These are phyloP conservation scores for Emmelina monodactyla DNA, from an alignment of 2,888 invertebrate species.

Conservation along the genomic window DNA sequence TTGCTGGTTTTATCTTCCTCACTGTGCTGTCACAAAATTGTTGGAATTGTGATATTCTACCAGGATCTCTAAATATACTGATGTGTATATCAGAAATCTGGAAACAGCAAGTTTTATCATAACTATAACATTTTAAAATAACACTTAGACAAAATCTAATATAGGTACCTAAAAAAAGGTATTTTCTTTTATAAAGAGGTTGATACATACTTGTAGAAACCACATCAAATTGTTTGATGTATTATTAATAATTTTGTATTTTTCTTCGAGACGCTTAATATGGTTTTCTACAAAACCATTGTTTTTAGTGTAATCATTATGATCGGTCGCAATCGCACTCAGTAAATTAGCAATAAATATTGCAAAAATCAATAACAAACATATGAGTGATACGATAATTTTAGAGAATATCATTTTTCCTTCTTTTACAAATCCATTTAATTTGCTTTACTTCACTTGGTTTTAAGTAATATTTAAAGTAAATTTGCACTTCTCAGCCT, in stretches of 20 bases:
- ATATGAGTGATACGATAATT: slow-evolving; percentile 66
- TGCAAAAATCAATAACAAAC: slow-evolving; percentile 70
- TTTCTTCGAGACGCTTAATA: slow-evolving; percentile 34
- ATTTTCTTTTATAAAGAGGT: slow-evolving; percentile 4
- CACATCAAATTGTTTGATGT: slow-evolving; percentile 70
- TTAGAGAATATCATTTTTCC: slow-evolving; percentile 72
- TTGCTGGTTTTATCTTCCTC: slow-evolving; percentile 73
- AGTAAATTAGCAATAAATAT: slow-evolving; percentile 74
- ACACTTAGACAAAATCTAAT: neutral
- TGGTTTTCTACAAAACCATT: slow-evolving; percentile 35
- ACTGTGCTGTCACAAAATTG: slow-evolving; percentile 82
- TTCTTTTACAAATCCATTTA: too few species aligned
- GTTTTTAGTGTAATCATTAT: slow-evolving; percentile 42
- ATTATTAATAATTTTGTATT: slow-evolving; percentile 59
- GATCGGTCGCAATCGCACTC: slow-evolving; percentile 71
- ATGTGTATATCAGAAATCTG: slow-evolving; percentile 91
- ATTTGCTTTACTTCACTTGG: too few species aligned
- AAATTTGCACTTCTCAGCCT: too few species aligned
- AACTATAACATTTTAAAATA: slow-evolving; percentile 3
- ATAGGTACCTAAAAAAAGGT: neutral
- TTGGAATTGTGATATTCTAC: slow-evolving; percentile 77
- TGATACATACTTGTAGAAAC: slow-evolving; percentile 75
- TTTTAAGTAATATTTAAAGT: too few species aligned
- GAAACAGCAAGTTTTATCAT: slow-evolving; percentile 16
- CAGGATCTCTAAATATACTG: slow-evolving; percentile 80